phyloP scores from a whole-genome alignment of 2,888 invertebrate genomes.

The Arge pagana region DNA sequence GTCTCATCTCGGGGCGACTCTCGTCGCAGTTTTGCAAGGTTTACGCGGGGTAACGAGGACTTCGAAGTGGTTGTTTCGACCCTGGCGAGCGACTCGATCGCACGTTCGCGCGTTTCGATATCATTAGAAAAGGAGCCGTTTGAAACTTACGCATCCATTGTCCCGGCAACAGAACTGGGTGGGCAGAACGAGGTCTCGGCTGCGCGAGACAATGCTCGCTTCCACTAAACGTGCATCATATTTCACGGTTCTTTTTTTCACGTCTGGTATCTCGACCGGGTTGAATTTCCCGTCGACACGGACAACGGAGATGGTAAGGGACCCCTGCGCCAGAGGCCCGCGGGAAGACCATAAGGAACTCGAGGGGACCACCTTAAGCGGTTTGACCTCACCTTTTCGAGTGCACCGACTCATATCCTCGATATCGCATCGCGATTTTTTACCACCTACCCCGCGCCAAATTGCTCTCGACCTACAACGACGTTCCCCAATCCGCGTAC shows the following conservation, averaged over 20 bases:
- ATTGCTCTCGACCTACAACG: too few species aligned
- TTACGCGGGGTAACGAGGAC: too few species aligned
- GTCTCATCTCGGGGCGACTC: too few species aligned
- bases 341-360: slow-evolving; percentile 3
- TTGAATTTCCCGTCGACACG: background rate
- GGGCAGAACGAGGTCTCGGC: slow-evolving; percentile 5
- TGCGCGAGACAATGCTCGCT: slow-evolving; percentile 45
- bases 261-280: background rate
- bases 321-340: background rate
- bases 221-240: slow-evolving; percentile 44
- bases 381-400: slow-evolving; percentile 17
- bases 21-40: too few species aligned
- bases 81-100: too few species aligned
- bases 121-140: slow-evolving; percentile 31
- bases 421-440: too few species aligned
- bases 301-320: background rate
- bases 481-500: too few species aligned
- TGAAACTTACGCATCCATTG: slow-evolving; percentile 47
- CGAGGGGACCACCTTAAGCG: slow-evolving; percentile 14
- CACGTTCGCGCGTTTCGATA: background rate
- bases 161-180: slow-evolving; percentile 33
- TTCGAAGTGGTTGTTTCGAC: too few species aligned
- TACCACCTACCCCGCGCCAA: too few species aligned
- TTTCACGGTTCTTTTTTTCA: slow-evolving; percentile 39
- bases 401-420: too few species aligned